Percentiles rank a stretch among this genome's conserved stretches.
These are phyloP conservation scores for Petrocephalus schoutedeni DNA, from an alignment of 2,797 vertebrate species.

Conservation along the genomic window DNA sequence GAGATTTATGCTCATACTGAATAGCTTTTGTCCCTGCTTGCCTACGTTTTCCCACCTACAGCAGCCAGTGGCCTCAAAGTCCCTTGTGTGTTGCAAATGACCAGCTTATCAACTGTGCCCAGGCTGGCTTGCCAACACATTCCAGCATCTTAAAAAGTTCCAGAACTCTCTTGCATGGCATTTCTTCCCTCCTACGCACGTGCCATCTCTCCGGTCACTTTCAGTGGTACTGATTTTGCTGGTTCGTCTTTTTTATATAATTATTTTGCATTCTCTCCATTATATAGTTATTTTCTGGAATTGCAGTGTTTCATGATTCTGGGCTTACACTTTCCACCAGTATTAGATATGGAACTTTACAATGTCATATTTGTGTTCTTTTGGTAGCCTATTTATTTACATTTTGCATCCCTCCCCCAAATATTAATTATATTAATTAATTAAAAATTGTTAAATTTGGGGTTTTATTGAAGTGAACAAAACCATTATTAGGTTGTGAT, in stretches of 20 bases:
- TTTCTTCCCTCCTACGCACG: neutral
- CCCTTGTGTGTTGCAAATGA: neutral
- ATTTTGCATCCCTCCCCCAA: neutral
- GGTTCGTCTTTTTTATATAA: neutral
- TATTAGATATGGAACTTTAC: neutral
- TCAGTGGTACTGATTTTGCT: neutral
- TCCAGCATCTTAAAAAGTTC: neutral
- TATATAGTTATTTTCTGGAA: neutral
- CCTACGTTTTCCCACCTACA: constrained; percentile 5
- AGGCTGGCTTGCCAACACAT: neutral
- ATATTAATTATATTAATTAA: too few relatives aligned
- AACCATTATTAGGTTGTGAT: neutral
- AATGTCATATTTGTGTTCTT: neutral
- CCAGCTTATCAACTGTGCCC: neutral
- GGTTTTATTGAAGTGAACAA: neutral
- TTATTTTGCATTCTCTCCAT: neutral
- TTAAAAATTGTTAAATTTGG: neutral
- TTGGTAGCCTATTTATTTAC: neutral
- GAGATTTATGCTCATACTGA: neutral
- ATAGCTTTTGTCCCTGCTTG: neutral
- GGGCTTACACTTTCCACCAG: neutral
- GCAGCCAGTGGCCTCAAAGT: neutral
- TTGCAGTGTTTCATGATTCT: neutral
- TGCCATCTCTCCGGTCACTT: neutral
- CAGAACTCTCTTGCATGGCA: neutral